Conservation (phyloP, 2,113 vertebrate genomes). For the Actenoides lindsayi region DNA sequence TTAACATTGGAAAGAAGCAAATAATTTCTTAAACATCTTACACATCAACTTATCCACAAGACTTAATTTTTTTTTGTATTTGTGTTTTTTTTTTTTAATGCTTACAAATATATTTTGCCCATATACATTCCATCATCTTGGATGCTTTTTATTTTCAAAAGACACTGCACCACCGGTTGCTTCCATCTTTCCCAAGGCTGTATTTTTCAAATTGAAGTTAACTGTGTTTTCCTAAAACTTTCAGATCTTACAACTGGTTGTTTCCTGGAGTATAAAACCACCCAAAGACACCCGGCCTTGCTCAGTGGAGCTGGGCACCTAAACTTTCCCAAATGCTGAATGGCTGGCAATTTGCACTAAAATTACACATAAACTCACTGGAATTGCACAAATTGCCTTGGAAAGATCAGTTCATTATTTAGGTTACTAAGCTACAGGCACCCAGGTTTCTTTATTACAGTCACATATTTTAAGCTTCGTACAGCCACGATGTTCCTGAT, state of each 20-base stretch:
- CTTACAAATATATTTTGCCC: constrained; percentile 35
- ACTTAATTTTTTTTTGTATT: background rate
- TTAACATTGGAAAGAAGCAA: constrained; percentile 47
- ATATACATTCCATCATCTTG: constrained; percentile 19
- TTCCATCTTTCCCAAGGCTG: background rate
- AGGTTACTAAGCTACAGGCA: background rate
- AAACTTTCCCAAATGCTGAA: background rate
- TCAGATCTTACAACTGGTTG: background rate
- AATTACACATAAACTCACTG: background rate
- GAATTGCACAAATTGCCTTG: background rate
- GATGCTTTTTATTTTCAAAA: constrained; percentile 21
- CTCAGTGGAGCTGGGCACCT: background rate
- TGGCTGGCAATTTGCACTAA: background rate
- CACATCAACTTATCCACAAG: constrained; percentile 62
- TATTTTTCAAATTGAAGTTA: background rate
- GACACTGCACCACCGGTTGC: background rate
- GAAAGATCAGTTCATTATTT: background rate
- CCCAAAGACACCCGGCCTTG: background rate
- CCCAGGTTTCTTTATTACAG: background rate
- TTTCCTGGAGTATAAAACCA: background rate
- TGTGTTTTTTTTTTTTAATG: too few relatives aligned
- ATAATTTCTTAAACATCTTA: constrained; percentile 21
- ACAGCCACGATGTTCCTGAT: background rate
- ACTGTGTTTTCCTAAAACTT: background rate
- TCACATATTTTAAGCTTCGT: background rate